Base-by-base conservation (phyloP, 2,797 vertebrate species). In the Enteromius thamalakanensis region DNA sequence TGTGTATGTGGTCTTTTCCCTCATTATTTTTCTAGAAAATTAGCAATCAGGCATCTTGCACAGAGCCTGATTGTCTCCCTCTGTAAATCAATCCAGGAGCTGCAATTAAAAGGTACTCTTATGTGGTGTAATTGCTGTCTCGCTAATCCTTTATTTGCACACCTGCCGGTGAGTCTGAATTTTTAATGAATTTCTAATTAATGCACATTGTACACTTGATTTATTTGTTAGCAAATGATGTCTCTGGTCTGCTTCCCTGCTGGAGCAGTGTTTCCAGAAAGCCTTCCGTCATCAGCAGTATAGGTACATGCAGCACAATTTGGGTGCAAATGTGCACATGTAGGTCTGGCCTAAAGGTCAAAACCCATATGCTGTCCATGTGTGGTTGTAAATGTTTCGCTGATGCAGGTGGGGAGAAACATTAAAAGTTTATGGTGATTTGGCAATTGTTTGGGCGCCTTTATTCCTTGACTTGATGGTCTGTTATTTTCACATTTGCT, bases 151-250 rank as follows among this genome's bases (percentile, higher is more conserved):
- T 95, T 96, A 95, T 95, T 95, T 95, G 93, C 93, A 94, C 94
- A 96, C 94, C 94, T 95, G 94, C 93, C 90, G 87, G 90, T 94
- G 93, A 94, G 93, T 92, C 90, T 92, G 93, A 92, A 94, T 95
- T 94, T 95, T 94, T 95, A 94, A 95, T 95, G 94, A 95, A 94
- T 95, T 95, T 93, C 91, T 93, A 95, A 95, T 95, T 94, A 95
- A 95, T 95, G 94, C 93, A 93, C 92, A 94, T 93, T 94, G 92
- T 93, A 92, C 91, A 92, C 91, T 93, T 94, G 92, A 94, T 95
- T 94, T 92, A 94, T 94, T 92, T 92, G 93, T 92, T 92, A 89
- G 90, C 86, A 90, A 92, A 93, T 94, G 89, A 93, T 93, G 91
- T 91, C 86, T 90, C 91, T 89, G 89, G 87, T 91, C 89, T 87